These are phyloP conservation scores for Epirrhoe alternata DNA, from an alignment of 2,888 invertebrate genomes.

Conservation along the genomic window DNA sequence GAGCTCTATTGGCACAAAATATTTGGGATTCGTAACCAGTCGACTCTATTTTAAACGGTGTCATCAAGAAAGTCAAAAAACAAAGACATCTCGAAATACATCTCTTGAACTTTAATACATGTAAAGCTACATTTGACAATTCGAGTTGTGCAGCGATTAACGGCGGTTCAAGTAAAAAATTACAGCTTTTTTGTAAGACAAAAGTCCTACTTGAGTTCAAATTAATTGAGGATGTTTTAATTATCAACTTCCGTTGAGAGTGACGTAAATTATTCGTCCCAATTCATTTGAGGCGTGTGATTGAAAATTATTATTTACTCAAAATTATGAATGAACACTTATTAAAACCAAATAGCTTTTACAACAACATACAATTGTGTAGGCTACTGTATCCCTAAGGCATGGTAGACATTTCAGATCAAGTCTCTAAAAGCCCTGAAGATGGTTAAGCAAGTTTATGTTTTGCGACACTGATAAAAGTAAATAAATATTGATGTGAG, in stretches of 20 bases:
- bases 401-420: too few relatives aligned
- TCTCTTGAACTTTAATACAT: neutral
- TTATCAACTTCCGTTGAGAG: conserved; percentile 21
- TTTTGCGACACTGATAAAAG: neutral
- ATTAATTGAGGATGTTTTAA: conserved; percentile 31
- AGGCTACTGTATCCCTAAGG: too few relatives aligned
- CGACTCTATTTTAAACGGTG: too few relatives aligned
- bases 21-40: too few relatives aligned
- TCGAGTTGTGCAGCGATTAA: neutral
- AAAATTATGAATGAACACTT: conserved; percentile 1
- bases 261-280: conserved; percentile 24
- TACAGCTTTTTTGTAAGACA: conserved; percentile 26
- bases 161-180: conserved; percentile 22
- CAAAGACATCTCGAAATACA: too few relatives aligned
- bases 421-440: too few relatives aligned
- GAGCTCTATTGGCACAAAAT: too few relatives aligned
- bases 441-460: neutral
- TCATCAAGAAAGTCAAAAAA: too few relatives aligned
- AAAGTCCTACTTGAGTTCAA: conserved; percentile 16
- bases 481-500: neutral
- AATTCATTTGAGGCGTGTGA: neutral
- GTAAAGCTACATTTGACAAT: neutral
- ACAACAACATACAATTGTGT: too few relatives aligned
- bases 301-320: neutral
- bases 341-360: neutral